phyloP scores from a whole-genome alignment of 2,113 vertebrate species.

The Pseudopipra pipra region DNA sequence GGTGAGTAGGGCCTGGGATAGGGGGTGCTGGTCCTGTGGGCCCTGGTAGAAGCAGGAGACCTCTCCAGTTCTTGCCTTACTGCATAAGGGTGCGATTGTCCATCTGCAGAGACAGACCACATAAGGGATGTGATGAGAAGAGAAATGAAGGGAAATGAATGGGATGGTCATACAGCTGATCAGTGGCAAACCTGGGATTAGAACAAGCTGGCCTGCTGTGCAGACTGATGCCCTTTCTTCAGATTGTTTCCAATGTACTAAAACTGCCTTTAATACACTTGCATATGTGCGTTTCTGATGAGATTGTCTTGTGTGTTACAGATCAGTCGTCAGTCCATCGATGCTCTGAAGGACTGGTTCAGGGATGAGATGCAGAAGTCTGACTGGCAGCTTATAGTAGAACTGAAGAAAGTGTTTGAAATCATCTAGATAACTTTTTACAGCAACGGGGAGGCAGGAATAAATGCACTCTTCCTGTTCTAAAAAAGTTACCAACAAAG shows the following conservation, averaged over 20 bases:
- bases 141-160: not conserved
- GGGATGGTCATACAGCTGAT: fast-evolving
- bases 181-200: fast-evolving
- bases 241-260: fast-evolving
- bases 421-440: conserved; percentile 85
- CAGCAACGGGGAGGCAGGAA: conserved; percentile 61
- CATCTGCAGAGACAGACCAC: not conserved
- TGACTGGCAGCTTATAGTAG: conserved; percentile 99
- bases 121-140: not conserved
- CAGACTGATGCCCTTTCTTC: not conserved
- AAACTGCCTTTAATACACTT: fast-evolving
- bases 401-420: conserved; percentile 98
- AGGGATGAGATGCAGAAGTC: conserved; percentile 96
- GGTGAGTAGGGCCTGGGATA: fast-evolving
- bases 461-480: conserved; percentile 54
- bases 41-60: not conserved
- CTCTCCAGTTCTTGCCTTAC: not conserved
- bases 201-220: not conserved
- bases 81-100: fast-evolving
- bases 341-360: conserved; percentile 99
- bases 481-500: conserved; percentile 65
- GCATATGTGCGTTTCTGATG: not conserved
- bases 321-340: conserved; percentile 96
- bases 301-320: conserved; percentile 63
- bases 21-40: not conserved